Base-by-base conservation (phyloP, 2,888 invertebrate genomes). In the Cosmia pyralina region DNA sequence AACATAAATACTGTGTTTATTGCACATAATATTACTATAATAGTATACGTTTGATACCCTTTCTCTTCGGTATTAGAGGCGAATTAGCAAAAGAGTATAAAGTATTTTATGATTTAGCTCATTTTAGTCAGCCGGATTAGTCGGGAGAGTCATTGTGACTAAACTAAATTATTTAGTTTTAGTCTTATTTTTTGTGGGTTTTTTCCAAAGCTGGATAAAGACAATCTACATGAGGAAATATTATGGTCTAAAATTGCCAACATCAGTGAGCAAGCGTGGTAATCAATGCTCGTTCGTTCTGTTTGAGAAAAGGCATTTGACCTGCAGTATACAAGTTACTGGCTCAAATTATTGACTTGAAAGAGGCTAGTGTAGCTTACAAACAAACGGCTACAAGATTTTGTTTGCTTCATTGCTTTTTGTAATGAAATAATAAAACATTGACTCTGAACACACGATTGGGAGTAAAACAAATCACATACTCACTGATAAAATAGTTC, bases 21-120 rank as follows among this genome's bases (percentile, higher is more conserved):
- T 88, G 81, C 85, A 84, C 84, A 38, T 38, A 38, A 38, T 38
- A 28, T 71, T 82, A 82, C 34, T 72, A 44, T 68, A 58, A 44
- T 66, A 75, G 62, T 75, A 88, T 87, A 89, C 90, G 84, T 92
- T 89, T 81, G 70, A 89, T 92, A 93, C 91, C 89, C 93, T 94
- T 94, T 88, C 89, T 87, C 89, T 92, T 93, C 93, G 85, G 62
- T 88, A 77, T 78, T 67, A 50, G 66, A 65, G 67, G 85, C 90
- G 92, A 92, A 90, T 90, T 70, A 59, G 75, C 84, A 92, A 90
- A 94, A 94, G 94, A 92, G 91, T 93, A 93, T 88, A 85, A 94
- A 94, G 93, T 91, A 91, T 83, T 82, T 55, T 55, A 59, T 41
- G 55, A 52, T 59, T 76, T 70, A 57, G 60, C 46, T 64, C 62